Base-by-base conservation (phyloP, 92 coral and sea anemone genomes). In the Zoanthus sociatus region DNA sequence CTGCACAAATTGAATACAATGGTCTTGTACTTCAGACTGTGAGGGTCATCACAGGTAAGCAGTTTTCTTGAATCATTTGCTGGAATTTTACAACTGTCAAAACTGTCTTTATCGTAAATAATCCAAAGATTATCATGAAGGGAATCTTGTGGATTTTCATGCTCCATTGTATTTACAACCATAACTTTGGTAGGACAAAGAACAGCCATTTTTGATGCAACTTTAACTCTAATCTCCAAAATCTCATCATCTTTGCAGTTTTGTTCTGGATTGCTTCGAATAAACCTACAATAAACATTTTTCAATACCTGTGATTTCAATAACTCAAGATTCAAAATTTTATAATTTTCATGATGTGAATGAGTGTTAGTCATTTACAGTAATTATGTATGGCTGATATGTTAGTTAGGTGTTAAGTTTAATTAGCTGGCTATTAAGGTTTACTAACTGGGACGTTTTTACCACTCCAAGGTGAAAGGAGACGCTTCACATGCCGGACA, bases 71-170 rank as follows among this genome's bases (percentile, higher is more conserved):
- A 66, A 20, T 32, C 73, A 26, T 3, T 48, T 17, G 17, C n/a
- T 81, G 61, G 26, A 45, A 81, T 73, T 7, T 37, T 20, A 21
- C 85, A 81, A 11, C 18, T 10, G 12, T 81, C 30, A 21, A 81
- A 81, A 46, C 33, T 14, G 6, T 26, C 1, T 67, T 81, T 31
- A 47, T 81, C 61, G 13, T 64, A 1, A 79, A 64, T 55, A 45
- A 81, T 46, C 85, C 85, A 81, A 17, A 81, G 61, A 14, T 81
- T 81, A 48, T 81, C 85, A 63, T 64, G 47, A 64, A 81, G 85
- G 9, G 60, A 47, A 18, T 81, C 85, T 56, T 67, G 71, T 18
- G 85, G 45, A 67, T 48, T 46, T 16, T 67, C 46, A 66, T 81
- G 73, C 32, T 26, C 9, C 30, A 81, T 46, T 0, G 75, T 47